Conservation (phyloP, 2,888 invertebrate species). For the Vannuccia rotundouncinata region DNA sequence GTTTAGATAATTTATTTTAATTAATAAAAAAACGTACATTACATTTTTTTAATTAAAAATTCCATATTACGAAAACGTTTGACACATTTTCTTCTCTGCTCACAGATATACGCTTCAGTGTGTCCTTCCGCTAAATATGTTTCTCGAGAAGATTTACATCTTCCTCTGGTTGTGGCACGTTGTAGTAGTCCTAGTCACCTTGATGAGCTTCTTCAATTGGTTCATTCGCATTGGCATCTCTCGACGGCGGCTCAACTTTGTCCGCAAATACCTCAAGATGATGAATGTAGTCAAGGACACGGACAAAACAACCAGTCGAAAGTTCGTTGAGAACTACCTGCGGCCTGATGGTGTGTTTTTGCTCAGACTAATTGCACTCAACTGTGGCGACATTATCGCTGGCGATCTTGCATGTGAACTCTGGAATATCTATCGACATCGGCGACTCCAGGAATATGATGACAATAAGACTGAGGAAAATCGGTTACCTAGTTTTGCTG, state of each 20-base stretch:
- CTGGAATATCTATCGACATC: conserved; percentile 7
- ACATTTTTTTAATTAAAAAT: no score
- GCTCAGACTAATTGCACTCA: neutral
- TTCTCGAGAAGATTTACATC: conserved; percentile 50
- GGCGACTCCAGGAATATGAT: conserved; percentile 8
- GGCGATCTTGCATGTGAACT: conserved; percentile 25
- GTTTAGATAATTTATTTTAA: no score
- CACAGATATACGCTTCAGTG: conserved; percentile 39
- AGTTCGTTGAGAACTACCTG: conserved; percentile 12
- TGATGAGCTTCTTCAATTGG: conserved; percentile 50
- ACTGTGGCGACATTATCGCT: neutral
- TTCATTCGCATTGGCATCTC: conserved; percentile 8
- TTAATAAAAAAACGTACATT: no score
- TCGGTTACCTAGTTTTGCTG: no score
- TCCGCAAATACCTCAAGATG: conserved; percentile 18
- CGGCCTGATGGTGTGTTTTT: conserved; percentile 4
- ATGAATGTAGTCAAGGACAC: conserved; percentile 17
- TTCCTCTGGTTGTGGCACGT: conserved; percentile 56
- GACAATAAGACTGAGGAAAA: no score
- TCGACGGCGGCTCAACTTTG: neutral
- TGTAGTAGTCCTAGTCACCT: conserved; percentile 49
- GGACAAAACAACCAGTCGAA: conserved; percentile 16
- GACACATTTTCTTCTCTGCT: no score
- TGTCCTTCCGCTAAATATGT: conserved; percentile 38
- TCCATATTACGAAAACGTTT: no score